Base-by-base conservation (phyloP, 2,797 vertebrate genomes). In the Columba guinea region DNA sequence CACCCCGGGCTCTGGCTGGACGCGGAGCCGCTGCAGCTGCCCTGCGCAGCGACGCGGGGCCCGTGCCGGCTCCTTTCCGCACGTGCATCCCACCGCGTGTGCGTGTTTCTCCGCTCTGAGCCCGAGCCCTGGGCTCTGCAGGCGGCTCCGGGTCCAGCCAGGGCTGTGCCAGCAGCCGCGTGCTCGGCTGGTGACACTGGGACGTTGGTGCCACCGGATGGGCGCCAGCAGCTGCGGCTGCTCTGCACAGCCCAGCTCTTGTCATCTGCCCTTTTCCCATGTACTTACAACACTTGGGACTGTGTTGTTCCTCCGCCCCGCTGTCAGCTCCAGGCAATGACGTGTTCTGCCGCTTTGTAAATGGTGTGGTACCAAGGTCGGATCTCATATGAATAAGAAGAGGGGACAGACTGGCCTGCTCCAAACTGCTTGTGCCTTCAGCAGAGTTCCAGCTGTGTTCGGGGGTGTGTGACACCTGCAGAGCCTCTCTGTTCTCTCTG, bases 241-340 rank as follows among this genome's bases (percentile, higher is more conserved):
- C 44, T 44, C 49, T 20, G 51, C 44, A 17, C 32, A 41, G 34
- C 23, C 6, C 2, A 51, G 51, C 19, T 27, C 32, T n/a, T 30
- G 26, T 11, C 35, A 13, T 9, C 51, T 7, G 9, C 20, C 51
- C 51, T 51, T 56, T 14, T 28, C 44, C 18, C 18, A 9, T 44
- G 17, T 44, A 44, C 44, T 44, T 44, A 44, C 8, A 9, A 44
- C 19, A 44, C 44, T 8, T 44, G 10, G 73, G 52, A 10, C n/a
- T 2, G 1, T 21, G 2, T 3, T 5, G 44, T n/a, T n/a, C 28
- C 35, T 21, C n/a, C n/a, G 3, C 24, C 37, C 21, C 24, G 1
- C 20, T 4, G 16, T 6, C 27, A 2, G 13, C n/a, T 49, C 34
- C 39, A 17, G 48, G 53, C 26, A 28, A 16, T 11, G 22, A 28